Base-by-base conservation (phyloP, 2,888 invertebrate species). In the Dolomedes plantarius region DNA sequence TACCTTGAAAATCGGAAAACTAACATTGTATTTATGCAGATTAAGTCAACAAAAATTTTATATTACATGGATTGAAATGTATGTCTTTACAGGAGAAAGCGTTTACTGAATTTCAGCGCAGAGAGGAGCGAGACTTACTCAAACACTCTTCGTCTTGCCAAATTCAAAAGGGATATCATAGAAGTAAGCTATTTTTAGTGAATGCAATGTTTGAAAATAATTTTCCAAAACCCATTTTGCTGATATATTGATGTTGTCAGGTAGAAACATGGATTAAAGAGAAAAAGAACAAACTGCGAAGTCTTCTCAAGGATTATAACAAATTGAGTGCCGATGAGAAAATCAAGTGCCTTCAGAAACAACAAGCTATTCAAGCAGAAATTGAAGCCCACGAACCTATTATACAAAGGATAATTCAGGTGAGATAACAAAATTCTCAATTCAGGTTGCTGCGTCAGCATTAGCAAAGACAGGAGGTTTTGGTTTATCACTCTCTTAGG, bases 341-440 rank as follows among this genome's bases (percentile, higher is more conserved):
- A 92, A 97, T 99, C 89, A 97, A 97, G 92, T 96, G 96, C 90
- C 92, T 98, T 41, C 97, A 98, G 91, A 97, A 97, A 91, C 97
- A 98, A 91, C 97, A 98, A 91, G 97, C 98, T 0, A 96, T 98
- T 93, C 96, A 97, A 89, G 97, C 97, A 0, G 98, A 98, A 91
- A 93, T 98, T 64, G 94, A 95, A 0, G 97, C 97, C 0, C 96
- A 98, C 92, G 94, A 95, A 89, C 94, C 95, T 23, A 94, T 96
- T 77, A 95, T 99, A 80, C 56, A 56, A 11, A 19, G 56, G 56
- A 56, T 56, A 23, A 56, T 94, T 27, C 62, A 86, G 50, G 86
- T 86, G 72, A n/a, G 16, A 7, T 36, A n/a, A n/a, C n/a, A n/a
- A n/a, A n/a, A n/a, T n/a, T n/a, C n/a, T n/a, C n/a, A n/a, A n/a